Conservation (phyloP, 2,797 vertebrate genomes). For the Tinamus major region DNA sequence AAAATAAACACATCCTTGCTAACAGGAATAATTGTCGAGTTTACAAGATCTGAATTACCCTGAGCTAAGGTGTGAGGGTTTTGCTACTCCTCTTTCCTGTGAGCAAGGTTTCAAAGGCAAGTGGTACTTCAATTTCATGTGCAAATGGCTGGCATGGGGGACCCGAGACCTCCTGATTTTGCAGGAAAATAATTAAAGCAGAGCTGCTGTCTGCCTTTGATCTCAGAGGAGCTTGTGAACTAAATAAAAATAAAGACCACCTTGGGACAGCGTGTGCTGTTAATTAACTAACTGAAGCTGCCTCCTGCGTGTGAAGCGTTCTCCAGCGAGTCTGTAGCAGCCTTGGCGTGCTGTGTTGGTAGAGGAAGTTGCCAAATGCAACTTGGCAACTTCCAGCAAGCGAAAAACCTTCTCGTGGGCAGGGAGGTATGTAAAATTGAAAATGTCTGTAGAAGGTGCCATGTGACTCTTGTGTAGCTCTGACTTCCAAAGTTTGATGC, state of each 20-base stretch:
- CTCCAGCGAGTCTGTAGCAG: neutral
- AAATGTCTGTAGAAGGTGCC: neutral
- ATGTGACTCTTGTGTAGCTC: neutral
- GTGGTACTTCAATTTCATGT: neutral
- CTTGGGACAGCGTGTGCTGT: neutral
- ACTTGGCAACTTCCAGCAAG: slow-evolving; percentile 9
- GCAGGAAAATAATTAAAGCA: slow-evolving; percentile 10
- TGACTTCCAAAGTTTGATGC: neutral
- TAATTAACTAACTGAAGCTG: slow-evolving; percentile 34
- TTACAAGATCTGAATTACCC: neutral
- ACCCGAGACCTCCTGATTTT: neutral
- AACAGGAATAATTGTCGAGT: neutral
- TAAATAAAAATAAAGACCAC: slow-evolving; percentile 36
- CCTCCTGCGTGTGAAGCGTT: neutral
- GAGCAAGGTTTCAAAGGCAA: neutral
- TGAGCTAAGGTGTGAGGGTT: neutral
- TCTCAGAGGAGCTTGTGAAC: slow-evolving; percentile 28
- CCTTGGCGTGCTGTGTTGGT: fast-evolving
- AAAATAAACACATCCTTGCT: fast-evolving
- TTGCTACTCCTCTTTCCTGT: neutral
- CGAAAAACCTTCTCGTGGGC: neutral
- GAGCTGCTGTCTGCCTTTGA: neutral
- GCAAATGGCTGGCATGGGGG: neutral
- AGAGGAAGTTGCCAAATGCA: slow-evolving; percentile 24
- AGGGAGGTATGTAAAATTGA: neutral